Base-by-base conservation (phyloP, 2,888 invertebrate genomes). In the Notocelia uddmanniana region DNA sequence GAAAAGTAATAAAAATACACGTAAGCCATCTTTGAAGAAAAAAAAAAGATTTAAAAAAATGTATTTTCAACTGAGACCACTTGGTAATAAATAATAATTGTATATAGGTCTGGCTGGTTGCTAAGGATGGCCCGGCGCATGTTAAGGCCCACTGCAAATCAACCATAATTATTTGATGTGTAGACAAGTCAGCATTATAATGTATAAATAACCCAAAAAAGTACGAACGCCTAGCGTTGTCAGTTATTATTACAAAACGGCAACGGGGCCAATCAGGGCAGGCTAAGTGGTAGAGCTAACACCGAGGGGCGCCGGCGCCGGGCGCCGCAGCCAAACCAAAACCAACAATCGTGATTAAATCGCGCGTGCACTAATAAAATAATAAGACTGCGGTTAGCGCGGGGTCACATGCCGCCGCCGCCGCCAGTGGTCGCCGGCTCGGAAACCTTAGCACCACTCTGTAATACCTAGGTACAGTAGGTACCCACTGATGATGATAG, bases 311-410 rank as follows among this genome's bases (percentile, higher is more conserved):
- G 59, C 37, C 71, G 74, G 76, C 76, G 75, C 76, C 77, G 79
- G 78, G 80, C 79, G 77, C 79, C 71, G 71, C 80, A 75, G 69
- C 91, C 91, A 5, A 91, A n/a, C 87, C 88, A 91, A 89, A 93
- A 91, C 92, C 91, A 93, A 93, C 93, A 93, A 91, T 92, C 90
- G 90, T 91, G 93, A 93, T 93, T 92, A 92, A 93, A 93, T 93
- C 92, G 93, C 89, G 91, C 92, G 91, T 89, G 87, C 91, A 91
- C 92, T 92, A 92, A 93, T 92, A 90, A 92, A 93, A 92, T 93
- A 92, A 93, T 92, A 90, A 91, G 92, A 88, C 86, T 89, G 78
- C 73, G 74, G 74, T 75, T 68, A 77, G 76, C 72, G 74, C 67
- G 10, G 85, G 89, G 45, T 88, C 86, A 92, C 87, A 93, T 90